Conservation (phyloP, 2,888 invertebrate species). For the Phyllotreta cruciferae region DNA sequence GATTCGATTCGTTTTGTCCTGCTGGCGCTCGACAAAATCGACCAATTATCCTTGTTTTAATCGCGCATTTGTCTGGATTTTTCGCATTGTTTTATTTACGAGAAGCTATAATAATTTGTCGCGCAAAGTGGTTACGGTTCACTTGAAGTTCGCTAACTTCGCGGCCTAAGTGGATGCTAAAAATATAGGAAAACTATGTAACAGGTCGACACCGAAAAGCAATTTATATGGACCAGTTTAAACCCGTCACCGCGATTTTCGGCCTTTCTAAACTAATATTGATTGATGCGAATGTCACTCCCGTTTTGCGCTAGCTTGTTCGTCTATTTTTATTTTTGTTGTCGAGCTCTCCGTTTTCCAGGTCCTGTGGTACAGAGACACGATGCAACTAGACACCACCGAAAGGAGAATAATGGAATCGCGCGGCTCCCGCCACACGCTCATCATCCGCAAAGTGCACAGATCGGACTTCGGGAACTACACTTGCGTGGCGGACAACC, state of each 20-base stretch:
- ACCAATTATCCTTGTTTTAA: too few relatives aligned
- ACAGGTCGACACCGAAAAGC: constrained; percentile 12
- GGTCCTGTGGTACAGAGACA: constrained; percentile 74
- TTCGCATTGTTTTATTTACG: too few relatives aligned
- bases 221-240: constrained; percentile 18
- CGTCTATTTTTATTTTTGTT: too few relatives aligned
- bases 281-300: constrained; percentile 11
- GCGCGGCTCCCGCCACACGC: constrained; percentile 70
- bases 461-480: constrained; percentile 74
- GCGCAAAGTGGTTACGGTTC: too few relatives aligned
- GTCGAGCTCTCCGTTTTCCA: constrained; percentile 49
- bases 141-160: too few relatives aligned
- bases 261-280: constrained; percentile 8
- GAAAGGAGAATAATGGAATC: constrained; percentile 72
- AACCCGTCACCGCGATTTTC: constrained; percentile 14
- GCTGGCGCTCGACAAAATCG: too few relatives aligned
- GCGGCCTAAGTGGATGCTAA: too few relatives aligned
- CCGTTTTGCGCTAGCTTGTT: constrained; percentile 9
- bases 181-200: too few relatives aligned
- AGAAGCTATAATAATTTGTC: too few relatives aligned
- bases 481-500: constrained; percentile 74
- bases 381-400: constrained; percentile 72
- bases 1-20: too few relatives aligned
- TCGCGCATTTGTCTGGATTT: too few relatives aligned
- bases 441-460: constrained; percentile 73